Evolutionary conservation across 2,888 invertebrate genomes (phyloP).

Genomic region (Salticus scenicus): DNA sequence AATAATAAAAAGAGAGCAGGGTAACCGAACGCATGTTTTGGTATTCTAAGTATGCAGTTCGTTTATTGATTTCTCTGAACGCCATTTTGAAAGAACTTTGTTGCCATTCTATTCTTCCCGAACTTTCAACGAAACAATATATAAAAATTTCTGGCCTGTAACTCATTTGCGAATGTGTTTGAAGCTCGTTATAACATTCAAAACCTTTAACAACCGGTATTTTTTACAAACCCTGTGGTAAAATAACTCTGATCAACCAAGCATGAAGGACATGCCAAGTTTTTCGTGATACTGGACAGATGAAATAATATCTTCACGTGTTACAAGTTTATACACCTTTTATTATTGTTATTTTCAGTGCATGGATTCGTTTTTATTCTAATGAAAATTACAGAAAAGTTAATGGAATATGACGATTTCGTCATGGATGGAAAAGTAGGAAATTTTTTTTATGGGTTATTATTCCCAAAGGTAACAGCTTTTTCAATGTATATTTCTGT

Average conservation of each 20-base stretch:
- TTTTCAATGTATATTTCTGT: too few relatives aligned
- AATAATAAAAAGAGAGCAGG: too few relatives aligned
- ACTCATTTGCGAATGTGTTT: neutral
- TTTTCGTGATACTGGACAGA: constrained; percentile 28
- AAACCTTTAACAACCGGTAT: constrained; percentile 21
- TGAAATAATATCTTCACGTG: constrained; percentile 56
- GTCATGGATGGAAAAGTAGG: neutral
- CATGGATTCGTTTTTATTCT: constrained; percentile 1
- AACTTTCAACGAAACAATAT: too few relatives aligned
- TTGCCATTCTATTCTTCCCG: too few relatives aligned
- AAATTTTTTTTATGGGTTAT: neutral
- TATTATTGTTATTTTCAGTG: neutral
- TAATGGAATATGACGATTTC: constrained; percentile 24
- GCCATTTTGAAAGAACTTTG: neutral
- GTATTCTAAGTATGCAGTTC: too few relatives aligned
- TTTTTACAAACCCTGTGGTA: constrained; percentile 23
- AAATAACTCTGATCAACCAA: constrained; percentile 45
- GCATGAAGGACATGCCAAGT: constrained; percentile 48
- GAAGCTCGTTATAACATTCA: constrained; percentile 1
- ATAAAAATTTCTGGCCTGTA: neutral
- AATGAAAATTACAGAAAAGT: constrained; percentile 23
- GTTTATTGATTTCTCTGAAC: neutral
- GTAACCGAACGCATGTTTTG: too few relatives aligned
- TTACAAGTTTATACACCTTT: neutral
- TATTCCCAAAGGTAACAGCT: neutral